Evolutionary conservation across 2,888 invertebrate species (phyloP).

Genomic region (Cephus spinipes): DNA sequence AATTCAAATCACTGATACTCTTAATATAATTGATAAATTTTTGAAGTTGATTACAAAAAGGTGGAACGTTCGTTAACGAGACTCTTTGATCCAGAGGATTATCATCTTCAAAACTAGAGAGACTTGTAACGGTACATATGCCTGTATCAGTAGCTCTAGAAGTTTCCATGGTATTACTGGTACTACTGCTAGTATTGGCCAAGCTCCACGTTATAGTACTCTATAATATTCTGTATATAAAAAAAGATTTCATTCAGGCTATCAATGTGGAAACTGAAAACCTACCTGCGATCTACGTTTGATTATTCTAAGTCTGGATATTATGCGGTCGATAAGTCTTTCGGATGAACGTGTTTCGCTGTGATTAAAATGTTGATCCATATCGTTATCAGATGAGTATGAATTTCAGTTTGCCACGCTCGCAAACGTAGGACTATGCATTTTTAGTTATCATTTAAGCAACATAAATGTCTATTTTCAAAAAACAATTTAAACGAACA

Average conservation of each 20-base stretch:
- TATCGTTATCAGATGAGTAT: constrained; percentile 23
- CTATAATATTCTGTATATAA: constrained; percentile 2
- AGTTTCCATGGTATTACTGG: constrained; percentile 6
- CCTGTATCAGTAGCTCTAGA: neutral
- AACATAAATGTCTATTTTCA: neutral
- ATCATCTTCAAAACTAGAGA: neutral
- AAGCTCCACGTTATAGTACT: neutral
- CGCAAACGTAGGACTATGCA: neutral
- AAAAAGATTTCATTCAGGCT: neutral
- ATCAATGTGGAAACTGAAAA: neutral
- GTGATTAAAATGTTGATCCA: constrained; percentile 26
- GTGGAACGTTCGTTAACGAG: constrained; percentile 32
- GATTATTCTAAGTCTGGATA: constrained; percentile 35
- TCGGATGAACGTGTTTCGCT: constrained; percentile 22
- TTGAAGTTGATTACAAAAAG: constrained; percentile 46
- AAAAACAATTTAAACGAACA: neutral
- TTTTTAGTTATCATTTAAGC: constrained; percentile 9
- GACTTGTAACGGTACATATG: neutral
- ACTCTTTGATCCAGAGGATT: constrained; percentile 24
- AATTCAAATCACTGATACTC: constrained; percentile 38
- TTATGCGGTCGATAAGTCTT: constrained; percentile 28
- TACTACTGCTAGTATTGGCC: neutral
- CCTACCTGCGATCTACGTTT: constrained; percentile 27
- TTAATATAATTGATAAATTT: constrained; percentile 45
- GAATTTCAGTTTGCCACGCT: neutral